Percentiles rank a stretch among this genome's conserved stretches.
Conservation (phyloP, 2,113 vertebrate species). For the Psammodynastes pulverulentus region DNA sequence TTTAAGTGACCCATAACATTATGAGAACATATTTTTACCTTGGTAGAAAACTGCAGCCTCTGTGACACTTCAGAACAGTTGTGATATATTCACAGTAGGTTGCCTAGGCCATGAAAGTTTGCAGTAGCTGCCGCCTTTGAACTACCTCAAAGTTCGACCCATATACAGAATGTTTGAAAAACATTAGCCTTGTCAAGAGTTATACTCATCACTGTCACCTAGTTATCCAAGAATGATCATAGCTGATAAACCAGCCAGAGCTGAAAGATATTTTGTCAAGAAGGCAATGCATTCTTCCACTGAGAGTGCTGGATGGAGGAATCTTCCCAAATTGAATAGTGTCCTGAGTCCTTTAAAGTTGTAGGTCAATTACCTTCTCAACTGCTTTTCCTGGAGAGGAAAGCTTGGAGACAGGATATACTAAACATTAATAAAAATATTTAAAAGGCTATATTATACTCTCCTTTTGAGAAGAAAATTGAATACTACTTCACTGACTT, state of each 20-base stretch:
- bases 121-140: background rate
- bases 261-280: background rate
- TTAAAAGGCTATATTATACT: too few species aligned
- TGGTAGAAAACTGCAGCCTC: background rate
- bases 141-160: background rate
- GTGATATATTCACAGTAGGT: background rate
- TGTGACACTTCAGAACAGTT: background rate
- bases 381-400: background rate
- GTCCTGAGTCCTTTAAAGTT: background rate
- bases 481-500: background rate
- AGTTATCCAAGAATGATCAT: background rate
- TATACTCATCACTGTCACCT: background rate
- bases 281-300: background rate
- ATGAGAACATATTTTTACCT: background rate
- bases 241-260: background rate
- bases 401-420: background rate
- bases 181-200: background rate
- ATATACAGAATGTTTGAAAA: background rate
- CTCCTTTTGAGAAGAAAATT: background rate
- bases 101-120: background rate
- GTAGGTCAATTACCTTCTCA: background rate
- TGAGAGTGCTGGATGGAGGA: background rate
- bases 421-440: too few species aligned
- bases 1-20: background rate
- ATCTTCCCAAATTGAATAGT: background rate